Evolutionary conservation across 2,797 vertebrate species (phyloP).

Genomic region (Chaetodon trifasciatus): DNA sequence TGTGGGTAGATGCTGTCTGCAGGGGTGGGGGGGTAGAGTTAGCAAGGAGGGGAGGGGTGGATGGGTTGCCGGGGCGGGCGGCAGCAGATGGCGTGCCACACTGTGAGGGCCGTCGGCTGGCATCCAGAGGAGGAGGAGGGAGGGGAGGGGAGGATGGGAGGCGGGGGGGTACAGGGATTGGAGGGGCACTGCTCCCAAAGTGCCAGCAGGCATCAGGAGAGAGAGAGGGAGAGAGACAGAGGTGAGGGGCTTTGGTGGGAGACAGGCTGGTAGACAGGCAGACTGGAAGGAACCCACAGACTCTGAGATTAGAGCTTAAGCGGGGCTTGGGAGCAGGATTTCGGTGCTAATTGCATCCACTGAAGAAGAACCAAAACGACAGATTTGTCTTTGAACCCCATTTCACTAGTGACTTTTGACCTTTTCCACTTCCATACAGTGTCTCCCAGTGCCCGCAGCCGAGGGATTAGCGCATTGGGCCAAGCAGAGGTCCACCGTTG

Average conservation of each 20-base stretch:
- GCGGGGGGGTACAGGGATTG: slow-evolving; percentile 58
- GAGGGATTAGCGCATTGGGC: slow-evolving; percentile 52
- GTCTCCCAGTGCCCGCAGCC: slow-evolving; percentile 25
- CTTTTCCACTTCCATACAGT: slow-evolving; percentile 64
- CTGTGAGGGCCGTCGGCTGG: slow-evolving; percentile 86
- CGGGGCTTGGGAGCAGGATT: slow-evolving; percentile 64
- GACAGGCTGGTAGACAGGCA: slow-evolving; percentile 69
- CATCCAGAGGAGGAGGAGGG: slow-evolving; percentile 79
- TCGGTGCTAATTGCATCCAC: slow-evolving; percentile 78
- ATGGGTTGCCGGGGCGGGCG: slow-evolving; percentile 77
- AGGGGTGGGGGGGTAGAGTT: slow-evolving; percentile 67
- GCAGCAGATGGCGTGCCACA: slow-evolving; percentile 87
- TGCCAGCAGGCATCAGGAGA: slow-evolving; percentile 84
- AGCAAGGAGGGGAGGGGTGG: slow-evolving; percentile 68
- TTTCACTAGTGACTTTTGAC: slow-evolving; percentile 72
- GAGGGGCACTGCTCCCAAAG: slow-evolving; percentile 83
- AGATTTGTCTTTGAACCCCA: slow-evolving; percentile 72
- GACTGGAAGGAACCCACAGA: slow-evolving; percentile 69
- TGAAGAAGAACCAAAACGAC: slow-evolving; percentile 75
- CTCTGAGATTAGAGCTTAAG: slow-evolving; percentile 78
- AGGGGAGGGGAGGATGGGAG: slow-evolving; percentile 18
- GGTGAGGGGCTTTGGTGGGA: slow-evolving; percentile 76
- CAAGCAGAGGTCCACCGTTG: slow-evolving; percentile 66
- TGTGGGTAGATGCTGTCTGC: slow-evolving; percentile 86
- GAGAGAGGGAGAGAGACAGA: slow-evolving; percentile 67